These are phyloP conservation scores for Aphodius granarius DNA, from an alignment of 2,888 invertebrate genomes.

Conservation along the genomic window DNA sequence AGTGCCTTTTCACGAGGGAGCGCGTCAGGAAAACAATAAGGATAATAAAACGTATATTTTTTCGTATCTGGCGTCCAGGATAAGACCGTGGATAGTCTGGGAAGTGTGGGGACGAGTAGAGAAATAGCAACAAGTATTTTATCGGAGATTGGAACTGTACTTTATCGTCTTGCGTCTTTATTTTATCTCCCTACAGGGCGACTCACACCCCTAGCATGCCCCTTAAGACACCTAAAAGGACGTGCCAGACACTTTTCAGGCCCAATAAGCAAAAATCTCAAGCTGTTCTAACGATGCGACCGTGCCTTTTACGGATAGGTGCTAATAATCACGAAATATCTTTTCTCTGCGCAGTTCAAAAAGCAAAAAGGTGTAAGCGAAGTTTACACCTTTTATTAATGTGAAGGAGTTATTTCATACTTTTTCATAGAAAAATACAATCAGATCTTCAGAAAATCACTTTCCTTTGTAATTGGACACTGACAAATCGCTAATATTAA, in stretches of 20 bases:
- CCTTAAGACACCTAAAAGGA: background rate
- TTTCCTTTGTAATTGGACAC: too few relatives aligned
- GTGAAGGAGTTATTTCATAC: background rate
- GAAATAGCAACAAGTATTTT: background rate
- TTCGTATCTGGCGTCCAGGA: background rate
- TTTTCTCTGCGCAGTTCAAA: background rate
- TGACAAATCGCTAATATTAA: too few relatives aligned
- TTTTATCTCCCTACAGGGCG: background rate
- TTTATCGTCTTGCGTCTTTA: background rate
- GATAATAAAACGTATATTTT: background rate
- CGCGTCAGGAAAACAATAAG: background rate
- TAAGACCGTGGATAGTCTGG: too few relatives aligned
- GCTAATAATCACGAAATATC: background rate
- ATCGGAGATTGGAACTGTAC: background rate
- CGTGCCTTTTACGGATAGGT: slow-evolving; percentile 13
- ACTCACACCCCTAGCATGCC: background rate
- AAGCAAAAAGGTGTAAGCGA: background rate
- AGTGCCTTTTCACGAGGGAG: background rate
- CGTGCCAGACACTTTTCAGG: slow-evolving; percentile 23
- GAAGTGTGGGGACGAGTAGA: background rate
- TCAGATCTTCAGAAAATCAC: too few relatives aligned
- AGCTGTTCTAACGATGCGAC: slow-evolving; percentile 23
- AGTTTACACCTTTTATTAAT: too few relatives aligned
- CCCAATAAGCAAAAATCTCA: slow-evolving; percentile 27
- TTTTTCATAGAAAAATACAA: too few relatives aligned